Base-by-base conservation (phyloP, 1,140 invertebrate species). In the Euglossa dilemma region DNA sequence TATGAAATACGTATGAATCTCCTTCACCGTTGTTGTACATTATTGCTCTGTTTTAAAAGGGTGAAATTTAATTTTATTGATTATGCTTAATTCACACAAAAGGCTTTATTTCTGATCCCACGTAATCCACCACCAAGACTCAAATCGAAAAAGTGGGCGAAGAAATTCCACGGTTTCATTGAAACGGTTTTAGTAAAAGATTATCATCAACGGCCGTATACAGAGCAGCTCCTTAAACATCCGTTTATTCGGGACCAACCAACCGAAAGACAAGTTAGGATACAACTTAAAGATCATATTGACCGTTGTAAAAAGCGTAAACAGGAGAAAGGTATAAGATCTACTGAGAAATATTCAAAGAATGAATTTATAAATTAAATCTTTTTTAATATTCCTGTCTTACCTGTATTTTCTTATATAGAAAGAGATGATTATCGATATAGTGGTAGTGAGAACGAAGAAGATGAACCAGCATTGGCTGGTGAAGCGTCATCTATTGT, bases 241-340 rank as follows among this genome's bases (percentile, higher is more conserved):
- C 96, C 98, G 66, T 99, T 99, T 93, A 99, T 99, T 89, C 96
- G 97, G 93, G 99, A 99, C 95, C 98, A 99, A 94, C 98, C 99
- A 2, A 99, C 98, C 79, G 99, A 99, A 94, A 95, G 98, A 90
- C 98, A 99, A 96, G 98, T 99, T 66, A 96, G 99, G 91, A 99
- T 99, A 95, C 98, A 99, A 92, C 96, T 99, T 45, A 99, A 99
- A 95, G 99, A 99, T 94, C 99, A 99, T 94, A 99, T 99, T 93
- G 99, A 99, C 95, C 95, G 99, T 80, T 98, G 98, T 94, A 98
- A 98, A 95, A 98, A 98, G 93, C 96, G 98, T 92, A 98, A 98
- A 95, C 97, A 98, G 92, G 97, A 98, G 90, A 98, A 98, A 95
- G 95, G 95, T 95, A 91, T 84, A 76, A 67, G 72, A 52, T 50